Conservation (phyloP, 2,888 invertebrate species). For the Tanypteryx hageni region DNA sequence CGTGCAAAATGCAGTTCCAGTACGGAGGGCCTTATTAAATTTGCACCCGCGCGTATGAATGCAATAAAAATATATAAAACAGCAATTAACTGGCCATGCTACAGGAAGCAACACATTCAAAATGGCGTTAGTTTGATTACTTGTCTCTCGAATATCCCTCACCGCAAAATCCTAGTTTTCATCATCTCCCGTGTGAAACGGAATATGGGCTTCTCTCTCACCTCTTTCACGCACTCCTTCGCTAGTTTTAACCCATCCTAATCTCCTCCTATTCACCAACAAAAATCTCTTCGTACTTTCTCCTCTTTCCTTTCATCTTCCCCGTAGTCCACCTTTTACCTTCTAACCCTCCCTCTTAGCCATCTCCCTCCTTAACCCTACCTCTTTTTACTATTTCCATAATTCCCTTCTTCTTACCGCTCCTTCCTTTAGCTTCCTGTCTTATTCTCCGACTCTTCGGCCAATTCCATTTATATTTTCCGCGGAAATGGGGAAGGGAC, state of each 20-base stretch:
- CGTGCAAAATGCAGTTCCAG: too few species aligned
- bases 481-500: too few species aligned
- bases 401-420: neutral
- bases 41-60: neutral
- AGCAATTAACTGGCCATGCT: conserved; percentile 11
- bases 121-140: conserved; percentile 37
- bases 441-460: too few species aligned
- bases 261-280: neutral
- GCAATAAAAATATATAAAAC: neutral
- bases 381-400: too few species aligned
- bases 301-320: neutral
- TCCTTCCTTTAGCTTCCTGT: neutral
- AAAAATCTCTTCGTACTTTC: neutral
- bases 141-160: neutral
- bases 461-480: too few species aligned
- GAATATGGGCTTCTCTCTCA: neutral
- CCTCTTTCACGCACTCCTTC: too few species aligned
- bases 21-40: neutral
- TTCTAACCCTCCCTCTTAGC: neutral
- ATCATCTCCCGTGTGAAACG: neutral
- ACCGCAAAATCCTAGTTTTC: neutral
- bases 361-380: neutral
- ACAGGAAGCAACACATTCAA: neutral
- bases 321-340: neutral
- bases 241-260: neutral